Evolutionary conservation across 2,888 invertebrate species (phyloP).

Genomic region (Orchestes rusci): DNA sequence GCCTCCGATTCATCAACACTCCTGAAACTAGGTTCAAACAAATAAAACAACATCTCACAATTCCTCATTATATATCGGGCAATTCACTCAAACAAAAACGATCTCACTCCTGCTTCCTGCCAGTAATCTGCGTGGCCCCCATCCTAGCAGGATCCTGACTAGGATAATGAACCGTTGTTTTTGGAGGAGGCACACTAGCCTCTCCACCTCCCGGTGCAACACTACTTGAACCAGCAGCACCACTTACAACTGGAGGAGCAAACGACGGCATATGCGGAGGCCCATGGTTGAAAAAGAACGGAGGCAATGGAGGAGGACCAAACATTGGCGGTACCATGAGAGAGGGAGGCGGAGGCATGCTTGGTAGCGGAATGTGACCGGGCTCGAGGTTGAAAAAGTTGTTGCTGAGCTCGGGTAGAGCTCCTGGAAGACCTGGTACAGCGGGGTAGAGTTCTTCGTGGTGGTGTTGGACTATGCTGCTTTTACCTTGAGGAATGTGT

Average conservation of each 20-base stretch:
- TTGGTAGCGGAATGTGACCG: slow-evolving; percentile 44
- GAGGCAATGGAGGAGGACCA: slow-evolving; percentile 52
- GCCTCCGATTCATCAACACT: too few species aligned
- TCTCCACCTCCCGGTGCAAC: slow-evolving; percentile 25
- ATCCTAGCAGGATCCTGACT: slow-evolving; percentile 94
- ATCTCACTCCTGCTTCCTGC: slow-evolving; percentile 37
- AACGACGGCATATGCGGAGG: slow-evolving; percentile 37
- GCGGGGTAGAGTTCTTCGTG: slow-evolving; percentile 59
- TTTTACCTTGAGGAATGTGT: too few species aligned
- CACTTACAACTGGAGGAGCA: slow-evolving; percentile 41
- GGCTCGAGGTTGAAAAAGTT: slow-evolving; percentile 62
- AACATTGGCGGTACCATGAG: slow-evolving; percentile 53
- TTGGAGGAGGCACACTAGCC: slow-evolving; percentile 28
- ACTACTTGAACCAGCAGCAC: slow-evolving; percentile 33
- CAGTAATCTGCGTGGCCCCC: slow-evolving; percentile 56
- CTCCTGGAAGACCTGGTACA: slow-evolving; percentile 70
- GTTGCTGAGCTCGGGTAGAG: slow-evolving; percentile 57
- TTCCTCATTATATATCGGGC: too few species aligned
- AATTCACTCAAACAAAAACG: too few species aligned
- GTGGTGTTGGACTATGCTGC: too few species aligned
- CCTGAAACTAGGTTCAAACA: too few species aligned
- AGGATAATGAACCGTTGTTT: slow-evolving; percentile 77
- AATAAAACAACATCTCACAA: too few species aligned
- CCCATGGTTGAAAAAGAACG: slow-evolving; percentile 44
- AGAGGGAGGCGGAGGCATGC: slow-evolving; percentile 45